Evolutionary conservation across 2,888 invertebrate species (phyloP), one percentile per base, ranked within the genome.

Genomic region (Amblyteles armatorius): DNA sequence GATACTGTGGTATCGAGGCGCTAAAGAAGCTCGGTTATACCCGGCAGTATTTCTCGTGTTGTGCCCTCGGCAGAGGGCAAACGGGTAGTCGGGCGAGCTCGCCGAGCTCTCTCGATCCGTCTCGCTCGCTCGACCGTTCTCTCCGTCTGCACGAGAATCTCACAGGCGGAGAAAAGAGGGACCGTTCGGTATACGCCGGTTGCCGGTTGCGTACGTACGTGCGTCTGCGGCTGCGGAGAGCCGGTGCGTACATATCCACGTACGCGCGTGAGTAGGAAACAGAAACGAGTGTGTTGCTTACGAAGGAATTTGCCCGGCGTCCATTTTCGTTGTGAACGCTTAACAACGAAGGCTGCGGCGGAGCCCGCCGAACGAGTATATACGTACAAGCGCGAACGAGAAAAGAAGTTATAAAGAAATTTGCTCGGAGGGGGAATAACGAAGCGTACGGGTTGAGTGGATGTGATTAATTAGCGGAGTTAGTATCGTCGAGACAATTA

Each of bases 181-280:
- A 67, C 44, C 29, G 48, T 40, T 13, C 16, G 26, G 67, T 67
- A 67, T n/a, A 40, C 44, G 68, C 44, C 44, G 44, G 65, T n/a
- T 48, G 48, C 26, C 40, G 22, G 60, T 33, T 74, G 74, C 60
- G 76, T 76, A 76, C 69, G 36, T 79, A 72, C 72, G 79, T 72
- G 79, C 48, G 52, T 76, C 13, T 40, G 48, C 72, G 52, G n/a
- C 52, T 57, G 55, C 48, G 22, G 22, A 76, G 76, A 57, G 13
- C 57, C 13, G 11, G 22, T 26, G 29, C 57, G 33, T 71, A 19
- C 72, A 44, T 36, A 82, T 68, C 50, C 76, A 63, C n/a, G 50
- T 80, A 77, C 85, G 83, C 74, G 83, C 83, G 85, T 86, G 85
- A 85, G 87, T 55, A 84, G 79, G 87, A 87, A 87, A 85, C 83